Percentiles rank a stretch among this genome's conserved stretches.
Conservation (phyloP, 1,140 invertebrate species). For the Bombyx mandarina region DNA sequence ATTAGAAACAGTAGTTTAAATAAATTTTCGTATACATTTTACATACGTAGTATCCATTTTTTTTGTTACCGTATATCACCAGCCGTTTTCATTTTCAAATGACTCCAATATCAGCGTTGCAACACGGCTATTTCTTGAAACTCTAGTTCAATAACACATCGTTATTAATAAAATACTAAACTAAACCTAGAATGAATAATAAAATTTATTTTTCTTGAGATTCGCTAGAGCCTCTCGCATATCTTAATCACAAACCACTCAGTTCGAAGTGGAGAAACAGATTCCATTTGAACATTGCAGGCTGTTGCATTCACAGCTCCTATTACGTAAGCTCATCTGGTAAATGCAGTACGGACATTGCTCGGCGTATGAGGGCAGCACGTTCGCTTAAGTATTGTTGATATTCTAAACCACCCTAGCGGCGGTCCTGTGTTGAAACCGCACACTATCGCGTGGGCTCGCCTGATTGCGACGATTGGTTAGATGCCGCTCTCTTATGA, state of each 20-base stretch:
- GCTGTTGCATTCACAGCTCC: conserved; percentile 28
- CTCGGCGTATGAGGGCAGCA: conserved; percentile 29
- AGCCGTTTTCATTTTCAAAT: no score
- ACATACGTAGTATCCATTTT: no score
- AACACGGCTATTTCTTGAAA: no score
- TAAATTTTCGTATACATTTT: no score
- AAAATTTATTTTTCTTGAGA: no score
- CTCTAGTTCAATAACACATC: no score
- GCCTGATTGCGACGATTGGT: conserved; percentile 45
- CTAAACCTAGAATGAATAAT: no score
- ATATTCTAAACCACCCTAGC: conserved; percentile 56
- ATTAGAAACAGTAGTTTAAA: no score
- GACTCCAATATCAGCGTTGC: no score
- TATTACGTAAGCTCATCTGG: conserved; percentile 52
- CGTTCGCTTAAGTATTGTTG: conserved; percentile 46
- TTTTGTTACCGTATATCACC: no score
- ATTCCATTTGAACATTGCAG: conserved; percentile 21
- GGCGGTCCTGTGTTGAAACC: conserved; percentile 37
- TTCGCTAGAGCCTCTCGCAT: background rate
- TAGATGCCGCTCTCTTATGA: conserved; percentile 20
- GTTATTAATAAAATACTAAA: no score
- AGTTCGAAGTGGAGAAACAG: conserved; percentile 19
- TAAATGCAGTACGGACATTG: conserved; percentile 35
- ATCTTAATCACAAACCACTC: conserved; percentile 6
- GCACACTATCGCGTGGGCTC: conserved; percentile 39